These are phyloP conservation scores for Drosophila cracens DNA, from an alignment of 2,888 invertebrate species.

Conservation along the genomic window DNA sequence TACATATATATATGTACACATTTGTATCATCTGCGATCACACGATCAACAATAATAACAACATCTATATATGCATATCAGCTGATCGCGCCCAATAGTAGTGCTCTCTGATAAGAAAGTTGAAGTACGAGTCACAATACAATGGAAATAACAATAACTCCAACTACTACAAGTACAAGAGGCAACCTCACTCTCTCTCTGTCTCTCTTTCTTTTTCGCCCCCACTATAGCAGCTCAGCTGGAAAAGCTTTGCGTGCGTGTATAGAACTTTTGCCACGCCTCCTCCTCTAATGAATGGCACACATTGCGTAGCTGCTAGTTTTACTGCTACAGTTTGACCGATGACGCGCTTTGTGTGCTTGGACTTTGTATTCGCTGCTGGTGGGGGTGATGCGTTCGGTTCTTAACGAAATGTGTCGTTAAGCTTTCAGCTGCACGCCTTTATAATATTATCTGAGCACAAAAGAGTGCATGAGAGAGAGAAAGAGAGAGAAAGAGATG, in stretches of 20 bases:
- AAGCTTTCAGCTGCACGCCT: conserved; percentile 23
- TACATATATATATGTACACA: background rate
- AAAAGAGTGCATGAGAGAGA: background rate
- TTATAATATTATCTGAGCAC: conserved; percentile 8
- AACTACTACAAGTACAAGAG: background rate
- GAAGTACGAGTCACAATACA: conserved; percentile 17
- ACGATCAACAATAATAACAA: conserved; percentile 37
- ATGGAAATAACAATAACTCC: conserved; percentile 8
- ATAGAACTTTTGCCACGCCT: conserved; percentile 32
- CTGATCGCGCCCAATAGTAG: conserved; percentile 36
- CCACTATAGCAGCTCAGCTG: conserved; percentile 10
- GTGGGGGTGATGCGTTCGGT: conserved; percentile 38
- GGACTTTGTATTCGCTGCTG: conserved; percentile 54
- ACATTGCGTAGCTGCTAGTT: conserved; percentile 29
- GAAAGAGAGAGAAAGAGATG: background rate
- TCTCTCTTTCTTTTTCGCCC: background rate
- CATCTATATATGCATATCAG: conserved; percentile 24
- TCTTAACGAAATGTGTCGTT: conserved; percentile 23
- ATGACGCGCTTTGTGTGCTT: conserved; percentile 58
- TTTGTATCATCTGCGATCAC: conserved; percentile 49
- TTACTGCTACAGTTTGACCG: conserved; percentile 44
- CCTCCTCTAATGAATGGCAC: conserved; percentile 44
- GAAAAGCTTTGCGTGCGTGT: conserved; percentile 33
- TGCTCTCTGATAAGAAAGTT: conserved; percentile 40
- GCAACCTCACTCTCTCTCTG: background rate